These are phyloP conservation scores for Uropetala carovei DNA, from an alignment of 2,888 invertebrate species.

Conservation along the genomic window DNA sequence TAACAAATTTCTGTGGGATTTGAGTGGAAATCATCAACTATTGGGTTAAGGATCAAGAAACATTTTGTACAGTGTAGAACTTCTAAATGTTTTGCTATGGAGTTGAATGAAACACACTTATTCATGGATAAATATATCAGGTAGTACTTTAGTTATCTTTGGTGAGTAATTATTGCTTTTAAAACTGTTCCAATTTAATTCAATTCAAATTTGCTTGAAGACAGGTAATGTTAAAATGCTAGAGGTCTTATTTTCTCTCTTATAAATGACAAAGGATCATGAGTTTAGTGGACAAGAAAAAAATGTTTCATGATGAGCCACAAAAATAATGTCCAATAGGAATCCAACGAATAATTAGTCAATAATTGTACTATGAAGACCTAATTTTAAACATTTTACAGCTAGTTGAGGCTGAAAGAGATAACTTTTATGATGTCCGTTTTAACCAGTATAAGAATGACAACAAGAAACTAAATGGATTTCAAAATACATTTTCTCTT, in stretches of 20 bases:
- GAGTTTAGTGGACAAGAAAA: background rate
- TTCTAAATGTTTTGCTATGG: background rate
- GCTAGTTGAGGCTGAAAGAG: background rate
- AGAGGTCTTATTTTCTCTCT: background rate
- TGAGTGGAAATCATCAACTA: background rate
- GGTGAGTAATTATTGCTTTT: background rate
- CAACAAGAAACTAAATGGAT: background rate
- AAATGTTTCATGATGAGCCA: background rate
- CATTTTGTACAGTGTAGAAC: background rate
- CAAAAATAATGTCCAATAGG: background rate
- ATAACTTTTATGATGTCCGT: background rate
- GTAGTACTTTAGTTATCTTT: background rate
- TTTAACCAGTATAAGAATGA: background rate
- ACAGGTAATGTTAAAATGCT: background rate
- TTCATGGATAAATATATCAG: background rate
- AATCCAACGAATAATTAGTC: background rate
- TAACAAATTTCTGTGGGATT: background rate
- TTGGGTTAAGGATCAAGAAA: background rate
- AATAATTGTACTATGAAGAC: background rate
- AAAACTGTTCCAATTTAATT: background rate
- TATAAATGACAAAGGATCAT: background rate
- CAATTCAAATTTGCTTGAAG: background rate
- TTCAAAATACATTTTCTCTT: conserved; percentile 16
- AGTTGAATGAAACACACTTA: background rate
- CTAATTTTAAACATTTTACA: background rate